A percentile compares a stretch with the other conserved stretches of the same genome.
Evolutionary conservation across 2,113 vertebrate genomes (phyloP).

Genomic region (Pygoscelis adeliae): DNA sequence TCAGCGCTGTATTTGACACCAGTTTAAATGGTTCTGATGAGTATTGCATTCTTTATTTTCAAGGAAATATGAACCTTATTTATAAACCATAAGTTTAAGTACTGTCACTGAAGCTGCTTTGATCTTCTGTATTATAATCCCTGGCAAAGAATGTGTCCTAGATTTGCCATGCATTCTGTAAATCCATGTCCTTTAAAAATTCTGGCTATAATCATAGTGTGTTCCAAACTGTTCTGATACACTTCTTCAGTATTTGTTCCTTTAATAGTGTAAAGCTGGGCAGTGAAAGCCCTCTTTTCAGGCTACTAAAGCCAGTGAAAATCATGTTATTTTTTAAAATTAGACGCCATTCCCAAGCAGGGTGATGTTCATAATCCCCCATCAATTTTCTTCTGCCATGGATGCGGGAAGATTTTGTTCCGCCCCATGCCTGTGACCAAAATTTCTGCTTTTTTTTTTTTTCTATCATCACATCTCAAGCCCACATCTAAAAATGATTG

Average conservation of each 20-base stretch:
- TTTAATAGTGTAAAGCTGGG: background rate
- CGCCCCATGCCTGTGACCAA: background rate
- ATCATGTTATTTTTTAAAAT: background rate
- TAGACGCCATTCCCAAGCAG: background rate
- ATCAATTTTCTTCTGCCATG: background rate
- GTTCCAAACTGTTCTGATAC: background rate
- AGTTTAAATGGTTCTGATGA: background rate
- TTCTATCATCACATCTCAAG: background rate
- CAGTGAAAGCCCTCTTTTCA: background rate
- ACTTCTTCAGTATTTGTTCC: background rate
- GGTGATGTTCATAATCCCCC: background rate
- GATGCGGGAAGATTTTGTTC: background rate
- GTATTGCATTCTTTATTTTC: background rate
- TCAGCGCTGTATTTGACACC: background rate
- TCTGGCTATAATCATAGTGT: background rate
- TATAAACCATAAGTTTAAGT: background rate
- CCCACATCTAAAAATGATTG: background rate
- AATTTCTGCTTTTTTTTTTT: background rate
- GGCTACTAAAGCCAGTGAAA: background rate
- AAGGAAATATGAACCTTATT: background rate
- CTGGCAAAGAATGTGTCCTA: background rate
- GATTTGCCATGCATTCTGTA: background rate
- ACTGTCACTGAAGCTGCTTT: constrained; percentile 23
- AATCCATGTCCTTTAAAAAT: background rate
- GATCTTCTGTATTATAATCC: constrained; percentile 7